phyloP scores from a whole-genome alignment of 2,888 invertebrate species.

The Chrysolina americana region DNA sequence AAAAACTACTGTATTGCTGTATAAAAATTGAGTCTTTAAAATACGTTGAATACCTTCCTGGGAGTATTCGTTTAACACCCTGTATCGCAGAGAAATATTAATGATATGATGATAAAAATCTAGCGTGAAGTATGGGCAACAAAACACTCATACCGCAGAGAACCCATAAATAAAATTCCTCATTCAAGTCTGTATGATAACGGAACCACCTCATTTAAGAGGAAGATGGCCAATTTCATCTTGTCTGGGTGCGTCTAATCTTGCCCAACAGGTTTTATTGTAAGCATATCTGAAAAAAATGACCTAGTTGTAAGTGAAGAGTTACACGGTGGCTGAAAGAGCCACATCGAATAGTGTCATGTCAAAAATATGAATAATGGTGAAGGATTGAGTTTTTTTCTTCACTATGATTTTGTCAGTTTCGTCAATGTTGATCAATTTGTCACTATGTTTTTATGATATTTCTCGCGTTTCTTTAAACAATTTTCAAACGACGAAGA shows the following conservation, averaged over 20 bases:
- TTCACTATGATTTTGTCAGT: too few relatives aligned
- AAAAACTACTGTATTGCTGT: too few relatives aligned
- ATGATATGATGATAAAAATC: not conserved
- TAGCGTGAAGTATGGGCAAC: not conserved
- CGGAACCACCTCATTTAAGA: slow-evolving; percentile 33
- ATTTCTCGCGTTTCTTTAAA: too few relatives aligned
- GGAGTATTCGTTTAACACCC: not conserved
- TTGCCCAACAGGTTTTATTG: slow-evolving; percentile 40
- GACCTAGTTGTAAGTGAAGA: slow-evolving; percentile 39
- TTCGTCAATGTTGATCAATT: too few relatives aligned
- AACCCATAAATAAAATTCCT: slow-evolving; percentile 27
- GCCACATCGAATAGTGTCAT: too few relatives aligned
- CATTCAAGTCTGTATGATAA: slow-evolving; percentile 22
- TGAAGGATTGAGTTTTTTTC: not conserved
- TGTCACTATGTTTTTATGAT: too few relatives aligned
- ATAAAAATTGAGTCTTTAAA: too few relatives aligned
- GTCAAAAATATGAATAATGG: too few relatives aligned
- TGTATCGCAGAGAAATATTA: not conserved
- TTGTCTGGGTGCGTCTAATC: slow-evolving; percentile 39
- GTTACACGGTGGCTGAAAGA: not conserved
- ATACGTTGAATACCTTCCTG: too few relatives aligned
- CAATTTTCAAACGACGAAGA: too few relatives aligned
- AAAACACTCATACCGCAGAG: slow-evolving; percentile 9
- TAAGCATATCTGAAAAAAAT: slow-evolving; percentile 37
- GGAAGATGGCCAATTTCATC: slow-evolving; percentile 39